Evolutionary conservation across 2,888 invertebrate genomes (phyloP), one percentile per base, ranked within the genome.

Genomic region (Eretmocerus hayati): DNA sequence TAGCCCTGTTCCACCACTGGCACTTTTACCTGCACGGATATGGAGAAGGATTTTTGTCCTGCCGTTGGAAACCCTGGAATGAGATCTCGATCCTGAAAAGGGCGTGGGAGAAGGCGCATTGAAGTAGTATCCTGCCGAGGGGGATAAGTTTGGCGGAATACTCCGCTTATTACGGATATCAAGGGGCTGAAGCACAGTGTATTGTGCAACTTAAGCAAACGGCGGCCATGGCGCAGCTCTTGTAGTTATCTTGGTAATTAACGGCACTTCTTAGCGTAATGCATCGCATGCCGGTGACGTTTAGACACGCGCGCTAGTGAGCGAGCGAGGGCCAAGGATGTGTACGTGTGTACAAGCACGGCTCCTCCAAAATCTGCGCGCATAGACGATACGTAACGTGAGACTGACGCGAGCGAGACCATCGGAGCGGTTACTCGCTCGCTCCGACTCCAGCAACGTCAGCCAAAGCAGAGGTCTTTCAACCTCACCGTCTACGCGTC

Each of bases 231-330:
- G 26, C 21, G 42, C 35, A 37, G 48, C 36, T 49, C 36, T 37
- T 19, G 61, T 67, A 70, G 69, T 70, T 69, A 69, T 70, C 70
- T 70, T 64, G 64, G 65, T 69, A 70, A 70, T 69, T 70, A 70
- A 70, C 69, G 67, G 67, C 66, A 67, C 66, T 68, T 69, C 70
- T 69, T 67, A 67, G 67, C 65, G 64, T 68, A 67, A 69, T 63
- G 67, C 65, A 69, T 69, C 68, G 68, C 69, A 66, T 66, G 68
- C 26, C 26, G 1, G 26, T 11, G 26, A 26, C 26, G 58, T 56
- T 62, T 63, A 63, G 68, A 64, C 59, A 50, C 63, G 60, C 48
- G 58, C 57, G 56, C 59, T 61, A 62, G 65, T 16, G 8, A 30
- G 42, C 36, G 18, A 6, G 18, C n/a, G 2, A 6, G 13, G 16